Conservation (phyloP, 2,797 vertebrate genomes). For the Lagothrix lagotricha region DNA sequence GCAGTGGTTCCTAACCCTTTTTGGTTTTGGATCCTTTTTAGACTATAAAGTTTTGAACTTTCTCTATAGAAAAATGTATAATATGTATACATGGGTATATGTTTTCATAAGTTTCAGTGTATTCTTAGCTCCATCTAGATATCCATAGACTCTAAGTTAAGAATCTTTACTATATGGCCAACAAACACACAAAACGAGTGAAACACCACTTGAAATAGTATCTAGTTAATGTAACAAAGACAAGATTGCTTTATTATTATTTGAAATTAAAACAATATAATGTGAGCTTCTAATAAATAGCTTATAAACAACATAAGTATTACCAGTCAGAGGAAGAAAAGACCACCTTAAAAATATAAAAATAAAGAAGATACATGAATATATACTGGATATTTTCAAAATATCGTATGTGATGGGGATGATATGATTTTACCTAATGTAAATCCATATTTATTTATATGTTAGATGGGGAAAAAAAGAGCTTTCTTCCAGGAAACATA, state of each 20-base stretch:
- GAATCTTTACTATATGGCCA: not conserved
- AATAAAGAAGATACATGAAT: not conserved
- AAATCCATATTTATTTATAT: not conserved
- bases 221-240: constrained; percentile 9
- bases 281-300: not conserved
- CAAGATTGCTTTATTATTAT: constrained; percentile 9
- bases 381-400: not conserved
- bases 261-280: not conserved
- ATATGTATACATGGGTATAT: not conserved
- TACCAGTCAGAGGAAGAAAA: not conserved
- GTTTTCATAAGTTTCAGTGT: not conserved
- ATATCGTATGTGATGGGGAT: not conserved
- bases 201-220: not conserved
- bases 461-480: not conserved
- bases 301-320: not conserved
- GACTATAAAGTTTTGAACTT: not conserved
- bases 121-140: not conserved
- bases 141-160: not conserved
- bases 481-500: not conserved
- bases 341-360: not conserved
- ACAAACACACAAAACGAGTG: not conserved
- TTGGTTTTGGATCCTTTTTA: not conserved
- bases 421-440: not conserved
- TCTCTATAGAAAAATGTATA: not conserved
- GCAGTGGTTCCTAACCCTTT: not conserved